phyloP scores from a whole-genome alignment of 2,888 invertebrate genomes.

The Perdita meconis region DNA sequence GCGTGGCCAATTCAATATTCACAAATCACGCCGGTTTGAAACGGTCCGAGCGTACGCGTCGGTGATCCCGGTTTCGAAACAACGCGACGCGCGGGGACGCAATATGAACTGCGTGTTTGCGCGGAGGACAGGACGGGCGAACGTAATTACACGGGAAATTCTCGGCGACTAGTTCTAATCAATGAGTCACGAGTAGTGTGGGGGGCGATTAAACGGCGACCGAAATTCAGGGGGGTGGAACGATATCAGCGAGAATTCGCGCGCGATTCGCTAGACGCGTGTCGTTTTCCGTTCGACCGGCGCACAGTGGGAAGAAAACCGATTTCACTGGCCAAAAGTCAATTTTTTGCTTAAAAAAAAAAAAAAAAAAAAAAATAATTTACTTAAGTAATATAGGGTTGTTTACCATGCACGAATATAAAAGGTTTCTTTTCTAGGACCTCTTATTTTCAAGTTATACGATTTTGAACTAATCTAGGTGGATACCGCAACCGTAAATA shows the following conservation, averaged over 20 bases:
- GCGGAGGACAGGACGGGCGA: slow-evolving; percentile 3
- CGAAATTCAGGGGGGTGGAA: background rate
- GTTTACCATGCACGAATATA: too few relatives aligned
- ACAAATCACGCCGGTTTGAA: background rate
- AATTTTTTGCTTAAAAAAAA: too few relatives aligned
- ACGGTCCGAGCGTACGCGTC: background rate
- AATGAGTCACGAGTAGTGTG: slow-evolving; percentile 20
- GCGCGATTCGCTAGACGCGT: background rate
- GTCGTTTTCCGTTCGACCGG: background rate
- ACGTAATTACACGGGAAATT: slow-evolving; percentile 59
- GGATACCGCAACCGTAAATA: too few relatives aligned
- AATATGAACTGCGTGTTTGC: slow-evolving; percentile 27
- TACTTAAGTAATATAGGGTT: too few relatives aligned
- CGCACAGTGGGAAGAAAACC: too few relatives aligned
- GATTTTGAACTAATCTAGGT: too few relatives aligned
- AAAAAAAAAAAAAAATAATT: too few relatives aligned
- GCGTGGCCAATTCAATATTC: slow-evolving; percentile 17
- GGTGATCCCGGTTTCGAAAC: slow-evolving; percentile 26
- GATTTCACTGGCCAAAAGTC: too few relatives aligned
- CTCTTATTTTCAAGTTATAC: too few relatives aligned
- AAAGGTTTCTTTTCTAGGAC: too few relatives aligned
- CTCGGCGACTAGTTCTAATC: slow-evolving; percentile 53
- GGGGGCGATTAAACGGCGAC: slow-evolving; percentile 20
- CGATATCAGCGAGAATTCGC: background rate
- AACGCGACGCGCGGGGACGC: background rate